phyloP scores from a whole-genome alignment of 2,888 invertebrate genomes.

The Drosophila picticornis region DNA sequence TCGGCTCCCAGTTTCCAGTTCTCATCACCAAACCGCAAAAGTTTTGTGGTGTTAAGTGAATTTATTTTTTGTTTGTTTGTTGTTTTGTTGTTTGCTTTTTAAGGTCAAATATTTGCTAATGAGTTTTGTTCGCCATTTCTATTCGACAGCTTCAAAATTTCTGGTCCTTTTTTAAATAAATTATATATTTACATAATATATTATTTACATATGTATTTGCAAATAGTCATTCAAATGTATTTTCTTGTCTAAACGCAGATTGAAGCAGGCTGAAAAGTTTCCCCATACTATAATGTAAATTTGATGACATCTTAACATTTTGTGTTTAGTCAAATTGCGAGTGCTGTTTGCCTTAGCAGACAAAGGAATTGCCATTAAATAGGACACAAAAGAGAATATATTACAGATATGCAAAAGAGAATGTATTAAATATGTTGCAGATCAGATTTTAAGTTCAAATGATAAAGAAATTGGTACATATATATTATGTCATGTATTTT shows the following conservation, averaged over 20 bases:
- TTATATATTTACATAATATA: slow-evolving; percentile 8
- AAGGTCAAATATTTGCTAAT: slow-evolving; percentile 76
- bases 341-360: background rate
- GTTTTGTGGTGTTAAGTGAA: slow-evolving; percentile 75
- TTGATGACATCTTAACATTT: slow-evolving; percentile 28
- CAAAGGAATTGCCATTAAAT: slow-evolving; percentile 1
- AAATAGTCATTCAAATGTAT: slow-evolving; percentile 23
- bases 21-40: slow-evolving; percentile 41
- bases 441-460: background rate
- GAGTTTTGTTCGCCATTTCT: slow-evolving; percentile 65
- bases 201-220: slow-evolving; percentile 1
- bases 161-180: slow-evolving; percentile 43
- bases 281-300: slow-evolving; percentile 23
- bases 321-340: slow-evolving; percentile 15
- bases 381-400: slow-evolving; percentile 4
- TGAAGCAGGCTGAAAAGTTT: slow-evolving; percentile 32
- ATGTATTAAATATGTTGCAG: background rate
- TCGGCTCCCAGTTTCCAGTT: background rate
- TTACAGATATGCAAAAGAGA: background rate
- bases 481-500: background rate
- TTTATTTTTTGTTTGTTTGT: slow-evolving; percentile 32
- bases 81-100: slow-evolving; percentile 27
- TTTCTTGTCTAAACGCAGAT: slow-evolving; percentile 57
- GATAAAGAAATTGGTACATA: background rate
- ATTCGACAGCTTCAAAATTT: slow-evolving; percentile 52